Percentiles rank a stretch among this genome's conserved stretches.
phyloP scores from a whole-genome alignment of 1,140 invertebrate genomes.

The Papilio xuthus region DNA sequence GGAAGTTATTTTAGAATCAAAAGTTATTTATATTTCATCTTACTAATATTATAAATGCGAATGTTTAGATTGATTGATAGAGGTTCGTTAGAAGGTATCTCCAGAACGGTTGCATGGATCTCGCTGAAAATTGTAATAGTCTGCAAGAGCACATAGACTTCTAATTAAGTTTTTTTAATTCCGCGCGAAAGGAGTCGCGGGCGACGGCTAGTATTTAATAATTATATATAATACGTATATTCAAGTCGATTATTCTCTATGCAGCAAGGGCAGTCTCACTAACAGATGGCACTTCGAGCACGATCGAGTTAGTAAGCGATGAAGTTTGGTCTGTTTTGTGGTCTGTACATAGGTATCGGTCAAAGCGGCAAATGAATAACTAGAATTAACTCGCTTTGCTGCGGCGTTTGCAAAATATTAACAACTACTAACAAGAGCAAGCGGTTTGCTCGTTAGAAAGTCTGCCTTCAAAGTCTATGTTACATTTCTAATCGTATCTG shows the following conservation, averaged over 20 bases:
- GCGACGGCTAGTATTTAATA: too few species aligned
- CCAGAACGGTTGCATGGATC: too few species aligned
- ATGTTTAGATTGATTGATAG: too few species aligned
- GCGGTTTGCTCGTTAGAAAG: background rate
- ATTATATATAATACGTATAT: too few species aligned
- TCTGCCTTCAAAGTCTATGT: background rate
- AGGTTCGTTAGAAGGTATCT: too few species aligned
- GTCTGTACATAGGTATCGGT: slow-evolving; percentile 1
- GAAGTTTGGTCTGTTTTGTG: background rate
- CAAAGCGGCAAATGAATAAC: slow-evolving; percentile 14
- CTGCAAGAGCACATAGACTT: too few species aligned
- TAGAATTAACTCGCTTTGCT: slow-evolving; percentile 17
- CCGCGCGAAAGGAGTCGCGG: too few species aligned
- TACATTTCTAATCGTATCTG: slow-evolving; percentile 7
- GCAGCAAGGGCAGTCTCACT: background rate
- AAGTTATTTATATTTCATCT: background rate
- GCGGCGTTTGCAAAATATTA: slow-evolving; percentile 10
- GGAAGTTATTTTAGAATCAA: background rate
- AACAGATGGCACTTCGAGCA: background rate
- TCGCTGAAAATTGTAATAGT: too few species aligned
- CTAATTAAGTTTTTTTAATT: too few species aligned
- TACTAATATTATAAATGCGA: background rate
- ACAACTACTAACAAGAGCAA: slow-evolving; percentile 14
- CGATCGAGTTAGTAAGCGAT: slow-evolving; percentile 9
- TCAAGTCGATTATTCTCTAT: slow-evolving; percentile 1